These are phyloP conservation scores for Cyanoderma ruficeps DNA, from an alignment of 2,113 vertebrate genomes.

Conservation along the genomic window DNA sequence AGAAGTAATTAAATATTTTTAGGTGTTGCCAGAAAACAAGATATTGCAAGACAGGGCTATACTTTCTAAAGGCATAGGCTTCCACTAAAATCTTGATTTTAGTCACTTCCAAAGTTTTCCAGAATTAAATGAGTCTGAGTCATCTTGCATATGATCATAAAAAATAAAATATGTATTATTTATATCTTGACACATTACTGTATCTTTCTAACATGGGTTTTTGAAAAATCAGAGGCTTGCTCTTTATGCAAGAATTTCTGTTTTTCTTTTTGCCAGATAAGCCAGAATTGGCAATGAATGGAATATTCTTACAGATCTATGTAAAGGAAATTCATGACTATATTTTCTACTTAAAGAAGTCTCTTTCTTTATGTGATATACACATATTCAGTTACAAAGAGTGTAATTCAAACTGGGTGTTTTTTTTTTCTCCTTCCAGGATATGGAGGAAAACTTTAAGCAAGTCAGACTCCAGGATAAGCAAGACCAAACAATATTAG, in stretches of 20 bases:
- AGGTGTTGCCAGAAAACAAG: not conserved
- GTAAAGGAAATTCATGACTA: not conserved
- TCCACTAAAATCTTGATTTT: not conserved
- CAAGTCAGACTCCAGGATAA: conserved; percentile 64
- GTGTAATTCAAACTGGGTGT: not conserved
- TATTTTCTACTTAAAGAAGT: not conserved
- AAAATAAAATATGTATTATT: not conserved
- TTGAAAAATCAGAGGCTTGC: not conserved
- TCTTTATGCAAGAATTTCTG: not conserved
- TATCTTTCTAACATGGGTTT: not conserved
- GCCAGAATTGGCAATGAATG: not conserved
- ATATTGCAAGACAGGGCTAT: not conserved
- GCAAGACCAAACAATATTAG: conserved; percentile 52
- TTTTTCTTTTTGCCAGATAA: not conserved
- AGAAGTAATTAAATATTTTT: not conserved
- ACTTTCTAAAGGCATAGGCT: not conserved
- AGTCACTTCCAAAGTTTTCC: not conserved
- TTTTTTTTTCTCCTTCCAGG: conserved; percentile 58
- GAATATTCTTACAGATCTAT: not conserved
- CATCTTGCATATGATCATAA: not conserved
- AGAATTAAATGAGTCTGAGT: not conserved
- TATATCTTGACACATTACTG: not conserved
- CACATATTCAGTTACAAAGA: not conserved
- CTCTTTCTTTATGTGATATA: not conserved
- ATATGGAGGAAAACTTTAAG: conserved; percentile 69